Conservation (phyloP, 2,888 invertebrate genomes). For the Agrotis segetum region DNA sequence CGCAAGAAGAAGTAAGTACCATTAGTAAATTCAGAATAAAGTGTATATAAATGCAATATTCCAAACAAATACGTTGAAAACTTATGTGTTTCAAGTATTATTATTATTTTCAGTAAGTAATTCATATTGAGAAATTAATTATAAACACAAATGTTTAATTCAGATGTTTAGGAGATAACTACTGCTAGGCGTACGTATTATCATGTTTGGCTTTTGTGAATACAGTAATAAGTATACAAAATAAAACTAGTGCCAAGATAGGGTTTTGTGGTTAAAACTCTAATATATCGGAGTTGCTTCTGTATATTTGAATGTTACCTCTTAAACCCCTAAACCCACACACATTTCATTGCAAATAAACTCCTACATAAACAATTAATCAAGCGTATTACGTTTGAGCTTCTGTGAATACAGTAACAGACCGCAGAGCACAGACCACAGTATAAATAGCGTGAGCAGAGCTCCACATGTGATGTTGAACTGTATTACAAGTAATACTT, state of each 20-base stretch:
- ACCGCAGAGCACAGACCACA: slow-evolving; percentile 4
- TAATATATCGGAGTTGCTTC: background rate
- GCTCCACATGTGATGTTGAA: background rate
- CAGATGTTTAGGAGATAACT: background rate
- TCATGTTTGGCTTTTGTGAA: background rate
- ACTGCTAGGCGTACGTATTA: background rate
- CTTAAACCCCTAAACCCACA: background rate
- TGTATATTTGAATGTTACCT: background rate
- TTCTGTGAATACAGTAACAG: slow-evolving; percentile 8
- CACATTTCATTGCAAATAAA: slow-evolving; percentile 15
- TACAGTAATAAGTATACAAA: background rate
- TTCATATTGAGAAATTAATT: too few species aligned
- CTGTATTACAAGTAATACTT: background rate
- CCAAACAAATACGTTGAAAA: background rate
- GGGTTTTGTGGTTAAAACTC: background rate
- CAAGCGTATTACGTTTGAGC: slow-evolving; percentile 3
- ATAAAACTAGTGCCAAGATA: background rate
- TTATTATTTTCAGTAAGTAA: too few species aligned
- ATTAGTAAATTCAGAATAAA: background rate
- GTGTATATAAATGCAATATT: background rate
- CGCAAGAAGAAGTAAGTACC: background rate
- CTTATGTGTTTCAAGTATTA: too few species aligned
- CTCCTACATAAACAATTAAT: slow-evolving; percentile 12
- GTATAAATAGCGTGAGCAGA: background rate
- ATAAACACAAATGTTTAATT: background rate